Conservation (phyloP, 2,888 invertebrate genomes). For the Cephus runcator region DNA sequence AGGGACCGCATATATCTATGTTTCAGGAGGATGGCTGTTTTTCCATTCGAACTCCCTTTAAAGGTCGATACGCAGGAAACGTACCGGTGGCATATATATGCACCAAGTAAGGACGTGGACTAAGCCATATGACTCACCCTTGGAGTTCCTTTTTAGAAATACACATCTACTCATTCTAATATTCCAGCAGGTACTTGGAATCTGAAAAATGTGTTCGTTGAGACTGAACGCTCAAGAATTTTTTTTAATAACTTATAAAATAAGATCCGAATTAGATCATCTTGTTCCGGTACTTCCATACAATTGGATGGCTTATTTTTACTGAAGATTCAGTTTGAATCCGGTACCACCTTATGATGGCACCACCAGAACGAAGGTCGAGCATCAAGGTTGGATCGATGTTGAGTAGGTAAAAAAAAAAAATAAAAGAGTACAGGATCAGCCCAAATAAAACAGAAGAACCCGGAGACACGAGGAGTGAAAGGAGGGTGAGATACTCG, state of each 20-base stretch:
- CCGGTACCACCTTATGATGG: background rate
- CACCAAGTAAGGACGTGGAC: background rate
- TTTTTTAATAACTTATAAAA: background rate
- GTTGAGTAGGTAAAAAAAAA: background rate
- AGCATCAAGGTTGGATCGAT: background rate
- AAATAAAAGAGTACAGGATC: constrained; percentile 13
- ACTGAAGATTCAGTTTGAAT: background rate
- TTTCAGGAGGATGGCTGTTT: background rate
- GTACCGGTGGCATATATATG: constrained; percentile 16
- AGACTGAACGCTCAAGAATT: background rate
- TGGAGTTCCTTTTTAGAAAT: constrained; percentile 2
- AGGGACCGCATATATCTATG: background rate
- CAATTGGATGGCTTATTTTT: background rate
- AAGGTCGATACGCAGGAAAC: constrained; percentile 50
- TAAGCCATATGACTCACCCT: constrained; percentile 24
- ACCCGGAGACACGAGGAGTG: background rate
- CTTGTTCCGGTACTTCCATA: background rate
- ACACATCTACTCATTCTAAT: background rate
- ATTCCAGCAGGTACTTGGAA: background rate
- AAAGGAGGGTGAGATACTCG: constrained; percentile 22
- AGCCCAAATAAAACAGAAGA: constrained; percentile 23
- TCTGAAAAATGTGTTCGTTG: background rate
- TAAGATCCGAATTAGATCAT: background rate
- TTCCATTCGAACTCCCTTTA: constrained; percentile 10
- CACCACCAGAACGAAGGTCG: background rate